Evolutionary conservation across 2,888 invertebrate genomes (phyloP), one percentile per base, ranked within the genome.

Genomic region (Anagyrus pseudococci): DNA sequence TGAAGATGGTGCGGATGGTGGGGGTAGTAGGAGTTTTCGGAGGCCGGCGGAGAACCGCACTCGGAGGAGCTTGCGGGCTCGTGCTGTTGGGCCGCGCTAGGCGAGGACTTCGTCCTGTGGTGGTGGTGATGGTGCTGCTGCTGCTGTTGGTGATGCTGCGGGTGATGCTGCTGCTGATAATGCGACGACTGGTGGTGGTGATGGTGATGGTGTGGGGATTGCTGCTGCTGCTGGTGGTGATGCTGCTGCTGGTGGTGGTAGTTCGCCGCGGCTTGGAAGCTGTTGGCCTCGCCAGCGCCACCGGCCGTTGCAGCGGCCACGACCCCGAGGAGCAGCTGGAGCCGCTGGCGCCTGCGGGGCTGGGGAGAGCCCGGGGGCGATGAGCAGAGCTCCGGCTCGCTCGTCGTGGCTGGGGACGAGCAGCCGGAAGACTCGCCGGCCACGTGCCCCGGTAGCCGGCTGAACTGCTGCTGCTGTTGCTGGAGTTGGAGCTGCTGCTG

Each of bases 31-130:
- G 86, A 86, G 65, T 82, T 86, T 62, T 82, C 83, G 76, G 86
- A 86, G 33, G 87, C 85, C 25, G 87, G 88, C 1, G 89, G 89
- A 69, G 89, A 89, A 77, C 89, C 89, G 83, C 89, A 89, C 85
- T 89, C 89, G 69, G 89, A 89, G 37, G 89, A 89, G 68, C 61
- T 67, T 1, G 64, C 55, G 41, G 58, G 6, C 37, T 19, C 26
- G 22, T 15, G 58, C 23, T 54, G 47, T 15, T 61, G 61, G 64
- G 72, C 29, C 69, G n/a, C n/a, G n/a, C n/a, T n/a, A n/a, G n/a
- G n/a, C n/a, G 72, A 69, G 56, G 74, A 70, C 59, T 71, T 74
- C 69, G 73, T 64, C 48, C 60, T 63, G 20, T 70, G 65, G 25
- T 62, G 58, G 40, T 66, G 66, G 53, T 70, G 70, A 46, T 72